Evolutionary conservation across 2,888 invertebrate species (phyloP), one percentile per base, ranked within the genome.

Genomic region (Ditylenchus weischeri): DNA sequence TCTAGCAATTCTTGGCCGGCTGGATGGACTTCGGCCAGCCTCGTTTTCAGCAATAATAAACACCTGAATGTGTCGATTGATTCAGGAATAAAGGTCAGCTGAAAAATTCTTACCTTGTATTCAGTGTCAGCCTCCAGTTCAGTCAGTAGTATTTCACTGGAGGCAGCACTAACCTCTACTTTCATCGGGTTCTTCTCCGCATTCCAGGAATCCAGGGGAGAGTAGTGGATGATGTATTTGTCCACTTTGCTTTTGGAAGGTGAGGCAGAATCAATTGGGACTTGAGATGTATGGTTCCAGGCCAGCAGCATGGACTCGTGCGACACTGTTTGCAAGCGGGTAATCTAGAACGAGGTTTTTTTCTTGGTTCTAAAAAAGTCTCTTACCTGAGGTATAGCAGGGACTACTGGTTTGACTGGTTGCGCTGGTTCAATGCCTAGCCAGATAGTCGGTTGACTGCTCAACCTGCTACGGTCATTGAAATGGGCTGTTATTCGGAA

Each of bases 41-140:
- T 68, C 63, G 57, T 79, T 79, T 60, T 75, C 76, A 6, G 79
- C 79, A 18, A 72, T 63, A 15, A 76, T 70, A 10, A 66, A 65
- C 15, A 54, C 54, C 54, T 54, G 8, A 10, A 18, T 15, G 43
- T 43, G 8, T 43, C 11, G 8, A 43, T 43, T 29, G 5, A 29
- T 5, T 2, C 29, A 29, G 5, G 29, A 29, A 29, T 29, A 29
- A 4, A 29, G 8, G 13, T 43, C 43, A 10, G 2, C 15, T 43
- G 3, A 43, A 8, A 43, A 6, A 43, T 54, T 15, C n/a, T 10
- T 54, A 78, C 68, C 10, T 69, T 57, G 65, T 79, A 79, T 13
- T 72, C 66, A 23, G 69, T 69, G 60, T 74, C 71, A 38, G 72
- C 62, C n/a, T 62, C 50, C 21, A 79, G 66, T n/a, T 71, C 75